Evolutionary conservation across 2,797 vertebrate species (phyloP).

Genomic region (Agapornis canus): DNA sequence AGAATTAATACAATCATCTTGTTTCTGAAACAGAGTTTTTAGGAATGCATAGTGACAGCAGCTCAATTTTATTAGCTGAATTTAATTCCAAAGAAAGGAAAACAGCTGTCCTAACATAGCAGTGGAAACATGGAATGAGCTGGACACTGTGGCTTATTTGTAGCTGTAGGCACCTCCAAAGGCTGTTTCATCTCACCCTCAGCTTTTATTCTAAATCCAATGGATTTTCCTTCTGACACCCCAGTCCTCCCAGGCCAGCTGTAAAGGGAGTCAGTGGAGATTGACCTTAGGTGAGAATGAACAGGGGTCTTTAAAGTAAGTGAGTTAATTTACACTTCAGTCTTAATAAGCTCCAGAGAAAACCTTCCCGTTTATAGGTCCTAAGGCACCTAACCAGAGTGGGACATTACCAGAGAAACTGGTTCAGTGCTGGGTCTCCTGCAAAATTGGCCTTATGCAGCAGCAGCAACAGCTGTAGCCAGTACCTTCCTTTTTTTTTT

Average conservation of each 20-base stretch:
- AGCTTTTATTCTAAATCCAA: background rate
- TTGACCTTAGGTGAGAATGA: background rate
- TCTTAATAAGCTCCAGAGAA: background rate
- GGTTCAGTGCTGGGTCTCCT: background rate
- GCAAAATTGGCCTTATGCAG: background rate
- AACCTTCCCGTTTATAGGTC: background rate
- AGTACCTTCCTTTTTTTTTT: background rate
- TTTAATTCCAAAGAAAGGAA: constrained; percentile 37
- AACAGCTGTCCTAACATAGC: background rate
- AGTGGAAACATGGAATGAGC: background rate
- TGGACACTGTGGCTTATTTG: background rate
- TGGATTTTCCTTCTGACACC: background rate
- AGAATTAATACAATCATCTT: background rate
- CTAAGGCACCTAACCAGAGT: background rate
- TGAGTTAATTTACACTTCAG: background rate
- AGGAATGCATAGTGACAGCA: constrained; percentile 1
- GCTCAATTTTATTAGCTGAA: constrained; percentile 35
- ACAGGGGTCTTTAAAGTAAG: background rate
- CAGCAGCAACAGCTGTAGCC: background rate
- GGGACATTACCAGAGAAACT: background rate
- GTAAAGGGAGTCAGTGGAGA: background rate
- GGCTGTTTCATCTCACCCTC: background rate
- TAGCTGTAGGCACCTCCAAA: background rate
- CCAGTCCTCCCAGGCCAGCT: background rate
- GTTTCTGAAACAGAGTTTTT: background rate